phyloP scores from a whole-genome alignment of 2,888 invertebrate genomes.

The Pyrrhosoma nymphula region DNA sequence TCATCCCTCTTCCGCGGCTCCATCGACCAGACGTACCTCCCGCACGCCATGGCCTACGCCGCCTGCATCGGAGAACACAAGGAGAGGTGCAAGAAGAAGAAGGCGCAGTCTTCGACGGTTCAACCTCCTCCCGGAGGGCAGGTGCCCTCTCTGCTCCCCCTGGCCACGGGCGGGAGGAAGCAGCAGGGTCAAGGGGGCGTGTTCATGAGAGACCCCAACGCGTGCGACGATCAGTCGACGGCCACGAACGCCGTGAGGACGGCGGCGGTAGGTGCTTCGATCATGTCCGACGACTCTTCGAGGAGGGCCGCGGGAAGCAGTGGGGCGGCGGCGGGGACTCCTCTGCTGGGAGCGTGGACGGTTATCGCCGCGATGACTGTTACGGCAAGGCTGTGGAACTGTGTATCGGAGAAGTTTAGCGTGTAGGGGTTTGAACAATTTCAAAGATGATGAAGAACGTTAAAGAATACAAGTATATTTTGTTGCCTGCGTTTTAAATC shows the following conservation, averaged over 20 bases:
- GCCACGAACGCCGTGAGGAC: constrained; percentile 46
- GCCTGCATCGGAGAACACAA: constrained; percentile 87
- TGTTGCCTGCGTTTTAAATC: not conserved
- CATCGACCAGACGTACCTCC: constrained; percentile 91
- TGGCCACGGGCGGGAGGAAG: constrained; percentile 34
- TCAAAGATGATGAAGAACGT: not conserved
- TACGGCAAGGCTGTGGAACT: not conserved
- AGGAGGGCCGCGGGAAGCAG: constrained; percentile 23
- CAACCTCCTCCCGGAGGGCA: constrained; percentile 42
- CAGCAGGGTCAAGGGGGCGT: constrained; percentile 12
- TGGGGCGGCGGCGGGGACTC: not conserved
- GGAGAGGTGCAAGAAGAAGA: constrained; percentile 80
- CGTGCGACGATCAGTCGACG: constrained; percentile 31
- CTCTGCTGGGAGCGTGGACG: not conserved
- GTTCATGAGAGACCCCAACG: constrained; percentile 34
- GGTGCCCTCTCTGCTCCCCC: constrained; percentile 30
- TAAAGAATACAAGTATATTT: not conserved
- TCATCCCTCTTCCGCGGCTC: constrained; percentile 81
- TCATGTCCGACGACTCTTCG: constrained; percentile 56
- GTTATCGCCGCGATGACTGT: not conserved
- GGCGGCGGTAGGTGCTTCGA: constrained; percentile 36
- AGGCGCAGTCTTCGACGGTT: not conserved
- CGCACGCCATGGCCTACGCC: constrained; percentile 91
- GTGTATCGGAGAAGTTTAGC: not conserved
- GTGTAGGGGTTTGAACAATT: not conserved